Base-by-base conservation (phyloP, 2,113 vertebrate genomes). In the Aspidoscelis tigris region DNA sequence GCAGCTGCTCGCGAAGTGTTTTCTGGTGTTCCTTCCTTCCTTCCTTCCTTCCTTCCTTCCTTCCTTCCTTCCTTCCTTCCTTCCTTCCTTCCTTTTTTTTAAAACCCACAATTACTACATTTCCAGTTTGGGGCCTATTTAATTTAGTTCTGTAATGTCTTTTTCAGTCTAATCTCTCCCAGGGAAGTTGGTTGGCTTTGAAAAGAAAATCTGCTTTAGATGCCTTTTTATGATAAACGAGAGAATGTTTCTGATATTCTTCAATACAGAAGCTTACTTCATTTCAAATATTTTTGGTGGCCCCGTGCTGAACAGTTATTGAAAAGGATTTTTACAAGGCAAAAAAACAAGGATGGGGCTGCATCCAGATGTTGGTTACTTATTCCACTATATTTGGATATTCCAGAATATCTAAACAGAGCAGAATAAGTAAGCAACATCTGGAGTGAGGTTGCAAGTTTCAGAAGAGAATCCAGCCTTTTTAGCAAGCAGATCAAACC, bases 61-160 rank as follows among this genome's bases (percentile, higher is more conserved):
- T 9, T 18, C 43, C 58, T 18, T 61, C 86, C 70, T 61, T 53
- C 11, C 14, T 24, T 1, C 43, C 44, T 43, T 53, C 9, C 8
- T 39, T 1, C 43, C 24, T 61, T 61, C 22, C 22, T 9, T 18
- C 43, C 58, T 18, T 61, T 18, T 18, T 18, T 61, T 18, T 61
- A 61, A 61, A 61, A 61, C 68, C 6, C 11, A 33, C 80, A 68
- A 47, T 79, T 84, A 79, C 64, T 79, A 79, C 68, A 65, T 71
- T 39, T 26, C 21, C 73, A 82, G 44, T n/a, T 65, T 89, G n/a
- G 73, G 24, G 84, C 84, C 14, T 86, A 58, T 88, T 92, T 86
- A 83, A 76, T 90, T 85, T 88, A 22, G 86, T 89, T 88, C 12
- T 64, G 53, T 70, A 70, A 3, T 0, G 76, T 79, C 88, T 92